Conservation (phyloP, 2,797 vertebrate genomes). For the Gambusia yucatana region DNA sequence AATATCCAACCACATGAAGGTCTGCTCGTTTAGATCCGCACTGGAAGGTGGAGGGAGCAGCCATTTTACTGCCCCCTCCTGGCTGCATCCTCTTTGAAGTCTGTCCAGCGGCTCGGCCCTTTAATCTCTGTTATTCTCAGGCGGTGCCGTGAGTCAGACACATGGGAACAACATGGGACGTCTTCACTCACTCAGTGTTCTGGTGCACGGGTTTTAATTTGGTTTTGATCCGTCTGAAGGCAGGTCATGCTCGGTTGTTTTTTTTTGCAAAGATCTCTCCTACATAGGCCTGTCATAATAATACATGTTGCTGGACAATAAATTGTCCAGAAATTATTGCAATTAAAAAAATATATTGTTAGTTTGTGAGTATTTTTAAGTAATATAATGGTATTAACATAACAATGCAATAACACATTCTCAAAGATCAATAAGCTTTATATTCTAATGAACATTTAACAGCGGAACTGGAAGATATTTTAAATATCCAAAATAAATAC, state of each 20-base stretch:
- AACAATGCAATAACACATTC: too few species aligned
- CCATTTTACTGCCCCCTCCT: constrained; percentile 7
- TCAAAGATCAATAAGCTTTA: too few species aligned
- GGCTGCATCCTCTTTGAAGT: constrained; percentile 17
- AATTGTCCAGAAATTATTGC: too few species aligned
- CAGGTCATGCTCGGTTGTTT: background rate
- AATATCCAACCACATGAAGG: constrained; percentile 17
- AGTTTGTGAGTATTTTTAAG: too few species aligned
- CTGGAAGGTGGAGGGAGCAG: constrained; percentile 15
- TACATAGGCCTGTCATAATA: background rate
- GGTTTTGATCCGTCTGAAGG: background rate
- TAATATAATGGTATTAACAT: too few species aligned
- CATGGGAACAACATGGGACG: background rate
- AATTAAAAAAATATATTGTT: too few species aligned
- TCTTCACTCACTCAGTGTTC: background rate
- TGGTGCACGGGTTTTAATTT: background rate
- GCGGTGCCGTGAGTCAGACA: background rate
- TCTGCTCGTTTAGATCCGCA: constrained; percentile 1
- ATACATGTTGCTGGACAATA: too few species aligned
- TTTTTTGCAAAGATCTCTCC: background rate
- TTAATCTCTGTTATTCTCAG: constrained; percentile 12
- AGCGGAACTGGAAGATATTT: too few species aligned
- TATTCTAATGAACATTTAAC: too few species aligned
- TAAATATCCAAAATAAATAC: too few species aligned
- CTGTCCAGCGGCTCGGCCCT: constrained; percentile 3